Base-by-base conservation (phyloP, 2,888 invertebrate species). In the Itoplectis maculator region DNA sequence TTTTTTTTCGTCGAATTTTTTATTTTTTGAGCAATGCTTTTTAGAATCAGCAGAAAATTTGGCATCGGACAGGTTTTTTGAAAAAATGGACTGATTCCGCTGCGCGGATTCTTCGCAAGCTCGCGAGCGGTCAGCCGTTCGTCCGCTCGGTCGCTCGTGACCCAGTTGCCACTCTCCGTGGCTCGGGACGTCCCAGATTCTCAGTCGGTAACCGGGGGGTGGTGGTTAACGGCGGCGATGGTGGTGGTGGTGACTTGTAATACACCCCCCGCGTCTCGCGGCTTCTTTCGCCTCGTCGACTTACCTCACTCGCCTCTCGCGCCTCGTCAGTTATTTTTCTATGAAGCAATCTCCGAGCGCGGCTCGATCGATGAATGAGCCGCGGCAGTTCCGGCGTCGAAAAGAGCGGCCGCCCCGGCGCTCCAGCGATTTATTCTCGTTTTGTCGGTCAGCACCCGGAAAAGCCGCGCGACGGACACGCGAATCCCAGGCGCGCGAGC, bases 131-230 rank as follows among this genome's bases (percentile, higher is more conserved):
- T 5, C 35, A 6, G 47, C 49, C 47, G 74, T 76, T 56, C 74
- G 61, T 72, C 61, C 59, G 72, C 83, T 84, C 59, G 59, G 1
- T 63, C 80, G 81, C 89, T 88, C 88, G 87, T 91, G 91, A 91
- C 91, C 91, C 88, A 91, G 87, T 91, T 90, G 86, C 88, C 85
- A 85, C 86, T 88, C 86, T 86, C 87, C 84, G 86, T 29, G 29
- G 29, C 29, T 29, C 29, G 86, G 88, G 82, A 84, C 88, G 91
- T 89, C 90, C 91, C 90, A 90, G 90, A 90, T 91, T 90, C 84
- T 61, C 75, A 54, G 73, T 23, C 69, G 59, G 59, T 45, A 40
- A 45, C 42, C 20, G 63, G 15, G 23, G 2, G 56, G 13, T 9
- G 23, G 42, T n/a, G 59, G 49, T 13, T 35, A 35, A 7, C 7